Evolutionary conservation across 1,140 invertebrate genomes (phyloP), one percentile per base, ranked within the genome.

Genomic region (Zaprionus camerounensis): DNA sequence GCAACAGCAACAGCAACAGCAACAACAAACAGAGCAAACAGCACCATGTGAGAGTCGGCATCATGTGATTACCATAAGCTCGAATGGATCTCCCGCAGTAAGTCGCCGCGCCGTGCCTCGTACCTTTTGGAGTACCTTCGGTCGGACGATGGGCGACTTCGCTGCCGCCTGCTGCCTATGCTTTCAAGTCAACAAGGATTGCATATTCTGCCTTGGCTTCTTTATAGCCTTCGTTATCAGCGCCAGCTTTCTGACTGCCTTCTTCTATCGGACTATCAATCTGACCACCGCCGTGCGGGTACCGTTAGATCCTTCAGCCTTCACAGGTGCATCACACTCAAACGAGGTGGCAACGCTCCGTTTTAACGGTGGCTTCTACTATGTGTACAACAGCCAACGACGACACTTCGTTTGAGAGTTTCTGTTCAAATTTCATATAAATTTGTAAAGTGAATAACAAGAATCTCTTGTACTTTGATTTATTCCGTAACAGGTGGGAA

Each of bases 141-240:
- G 67, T 5, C 71, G 57, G 15, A 62, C 73, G 0, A 17, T 92
- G 12, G 44, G 71, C 1, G 87, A 92, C 22, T 92, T 92, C 57
- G 78, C 69, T n/a, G 82, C 71, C 13, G 84, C 91, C 17, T 56
- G 76, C 31, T 92, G 84, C 20, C 41, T 92, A 2, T 92, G 91
- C 24, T 31, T 92, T 51, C 88, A 91, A 59, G 81, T 92, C 34
- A 92, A 92, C 77, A 92, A 84, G 69, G 91, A 92, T 71, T 92
- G 91, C 24, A 64, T 92, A 24, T 92, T 92, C 55, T 92, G 91
- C 46, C 72, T 92, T 38, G 91, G 85, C 28, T 92, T 92, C 68
- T 92, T 92, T 38, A 36, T 91, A 41, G 91, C 88, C 11, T 92
- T 92, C 41, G 85, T 92, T 57, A 78, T 92, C 20, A 91, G 91